Evolutionary conservation across 2,113 vertebrate genomes (phyloP).

Genomic region (Labeo rohita): DNA sequence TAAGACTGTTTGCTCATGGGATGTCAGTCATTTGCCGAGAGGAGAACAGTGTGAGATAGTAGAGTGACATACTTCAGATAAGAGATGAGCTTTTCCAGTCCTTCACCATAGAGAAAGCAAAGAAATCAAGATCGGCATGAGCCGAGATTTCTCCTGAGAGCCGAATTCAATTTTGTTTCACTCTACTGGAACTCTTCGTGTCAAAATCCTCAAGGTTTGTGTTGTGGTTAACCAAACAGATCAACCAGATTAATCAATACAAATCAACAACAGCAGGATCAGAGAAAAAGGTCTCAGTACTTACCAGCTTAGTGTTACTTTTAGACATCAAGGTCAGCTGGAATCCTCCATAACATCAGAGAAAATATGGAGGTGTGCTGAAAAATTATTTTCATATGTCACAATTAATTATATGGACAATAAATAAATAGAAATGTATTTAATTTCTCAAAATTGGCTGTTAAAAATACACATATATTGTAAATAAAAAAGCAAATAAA

Average conservation of each 20-base stretch:
- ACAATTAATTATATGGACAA: background rate
- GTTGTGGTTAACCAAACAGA: conserved; percentile 12
- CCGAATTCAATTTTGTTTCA: background rate
- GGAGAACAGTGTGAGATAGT: conserved; percentile 57
- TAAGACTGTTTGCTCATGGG: conserved; percentile 69
- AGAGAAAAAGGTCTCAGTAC: background rate
- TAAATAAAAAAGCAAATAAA: background rate
- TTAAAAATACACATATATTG: too few species aligned
- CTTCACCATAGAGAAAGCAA: background rate
- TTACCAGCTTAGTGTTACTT: conserved; percentile 13
- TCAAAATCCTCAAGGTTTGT: conserved; percentile 19
- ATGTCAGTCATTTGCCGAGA: conserved; percentile 70
- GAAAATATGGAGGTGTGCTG: background rate
- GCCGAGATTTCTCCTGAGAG: conserved; percentile 10
- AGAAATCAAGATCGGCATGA: background rate
- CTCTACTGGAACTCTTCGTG: background rate
- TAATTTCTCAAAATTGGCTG: too few species aligned
- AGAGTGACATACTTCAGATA: conserved; percentile 57
- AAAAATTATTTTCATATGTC: background rate
- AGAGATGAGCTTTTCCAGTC: conserved; percentile 25
- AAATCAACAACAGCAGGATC: conserved; percentile 17
- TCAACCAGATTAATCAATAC: conserved; percentile 9
- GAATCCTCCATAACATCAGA: background rate
- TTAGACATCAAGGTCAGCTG: background rate
- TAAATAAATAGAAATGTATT: background rate